Base-by-base conservation (phyloP, 2,797 vertebrate genomes). In the Cryptoblepharus egeriae region DNA sequence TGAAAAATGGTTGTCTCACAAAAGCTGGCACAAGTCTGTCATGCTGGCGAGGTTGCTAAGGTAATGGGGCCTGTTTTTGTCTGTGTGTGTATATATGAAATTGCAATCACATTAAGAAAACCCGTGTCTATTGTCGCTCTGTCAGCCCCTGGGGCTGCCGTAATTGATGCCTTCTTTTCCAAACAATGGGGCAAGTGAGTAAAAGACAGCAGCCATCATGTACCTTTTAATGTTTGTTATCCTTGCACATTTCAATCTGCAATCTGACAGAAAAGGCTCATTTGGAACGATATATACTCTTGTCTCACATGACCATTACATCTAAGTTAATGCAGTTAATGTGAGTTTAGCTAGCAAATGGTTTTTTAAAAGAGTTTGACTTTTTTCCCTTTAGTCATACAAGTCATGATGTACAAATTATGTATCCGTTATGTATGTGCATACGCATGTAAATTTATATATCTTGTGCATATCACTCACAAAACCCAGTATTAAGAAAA, bases 101-200 rank as follows among this genome's bases (percentile, higher is more conserved):
- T 49, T 75, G 70, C 39, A 79, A 69, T n/a, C 45, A 57, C 45
- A 78, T 82, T 75, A 68, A 60, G 71, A 79, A 71, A 82, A 75
- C 58, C 72, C 77, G 80, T 80, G 85, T 74, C 76, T 70, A 70
- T 77, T 86, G 71, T 85, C 52, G 63, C 63, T 68, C 61, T 79
- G 60, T 81, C 77, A 82, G 57, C 78, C 57, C 37, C 13, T n/a
- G 45, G 32, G 57, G 57, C n/a, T 82, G 39, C 82, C 83, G 42
- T 85, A 78, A 87, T 75, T 83, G 69, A 73, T 88, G n/a, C 60
- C 60, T 85, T 58, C 13, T 42, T 4, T 30, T 65, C 61, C 45
- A 35, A 52, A 60, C 37, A 63, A 32, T 13, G 32, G 24, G 35
- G 28, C 35, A 67, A 55, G 20, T 30, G 30, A 12, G 35, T 22